Conservation (phyloP, 2,888 invertebrate genomes). For the Sympetrum striolatum region DNA sequence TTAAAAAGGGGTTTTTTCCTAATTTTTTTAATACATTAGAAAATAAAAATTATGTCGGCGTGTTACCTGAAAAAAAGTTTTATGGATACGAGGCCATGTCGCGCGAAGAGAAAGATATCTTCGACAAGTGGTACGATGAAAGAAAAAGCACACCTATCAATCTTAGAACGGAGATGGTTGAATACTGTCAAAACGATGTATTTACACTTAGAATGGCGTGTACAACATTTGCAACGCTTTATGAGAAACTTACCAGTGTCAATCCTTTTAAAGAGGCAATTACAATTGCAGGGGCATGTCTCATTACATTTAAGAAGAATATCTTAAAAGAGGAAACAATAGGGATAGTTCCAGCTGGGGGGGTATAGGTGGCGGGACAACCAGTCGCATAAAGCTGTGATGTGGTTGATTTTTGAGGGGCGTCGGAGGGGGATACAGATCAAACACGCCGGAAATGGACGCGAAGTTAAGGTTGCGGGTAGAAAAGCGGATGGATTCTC, state of each 20-base stretch:
- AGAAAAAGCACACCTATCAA: slow-evolving; percentile 47
- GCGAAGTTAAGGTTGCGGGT: background rate
- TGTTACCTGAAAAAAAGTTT: slow-evolving; percentile 49
- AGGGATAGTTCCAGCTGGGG: background rate
- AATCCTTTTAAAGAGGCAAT: background rate
- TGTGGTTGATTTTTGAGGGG: slow-evolving; percentile 44
- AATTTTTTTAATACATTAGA: slow-evolving; percentile 51
- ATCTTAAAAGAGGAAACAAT: slow-evolving; percentile 30
- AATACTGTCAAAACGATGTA: background rate
- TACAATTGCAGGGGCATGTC: slow-evolving; percentile 45
- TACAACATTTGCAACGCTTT: slow-evolving; percentile 29
- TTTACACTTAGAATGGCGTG: background rate
- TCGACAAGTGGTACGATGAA: slow-evolving; percentile 49
- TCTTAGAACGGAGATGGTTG: slow-evolving; percentile 44
- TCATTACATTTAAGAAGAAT: slow-evolving; percentile 48
- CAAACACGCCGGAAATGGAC: background rate
- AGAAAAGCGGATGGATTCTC: background rate
- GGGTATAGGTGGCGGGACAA: slow-evolving; percentile 36
- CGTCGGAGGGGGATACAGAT: background rate
- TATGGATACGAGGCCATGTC: slow-evolving; percentile 48
- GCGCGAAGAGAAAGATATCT: slow-evolving; percentile 39
- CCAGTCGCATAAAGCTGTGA: slow-evolving; percentile 47
- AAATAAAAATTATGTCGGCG: slow-evolving; percentile 51
- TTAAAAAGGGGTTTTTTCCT: slow-evolving; percentile 47
- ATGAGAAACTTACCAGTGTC: background rate